A percentile compares a stretch with the other conserved stretches of the same genome.
Conservation (phyloP, 2,113 vertebrate species). For the Gulo gulo region DNA sequence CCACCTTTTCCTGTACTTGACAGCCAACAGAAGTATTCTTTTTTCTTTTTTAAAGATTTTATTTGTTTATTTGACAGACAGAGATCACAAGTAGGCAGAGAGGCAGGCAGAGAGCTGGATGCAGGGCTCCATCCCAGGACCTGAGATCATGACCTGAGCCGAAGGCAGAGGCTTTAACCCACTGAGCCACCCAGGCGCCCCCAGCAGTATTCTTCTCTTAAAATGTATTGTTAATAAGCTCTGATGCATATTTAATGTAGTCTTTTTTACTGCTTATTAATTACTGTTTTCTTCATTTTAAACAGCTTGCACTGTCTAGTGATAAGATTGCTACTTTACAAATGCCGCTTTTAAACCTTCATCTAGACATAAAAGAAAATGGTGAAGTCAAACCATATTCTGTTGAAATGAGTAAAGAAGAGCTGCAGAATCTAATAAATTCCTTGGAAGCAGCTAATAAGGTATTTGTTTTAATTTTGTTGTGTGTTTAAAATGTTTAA, state of each 20-base stretch:
- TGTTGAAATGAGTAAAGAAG: constrained; percentile 95
- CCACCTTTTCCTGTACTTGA: background rate
- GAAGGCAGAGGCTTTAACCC: no score
- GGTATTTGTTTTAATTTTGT: constrained; percentile 80
- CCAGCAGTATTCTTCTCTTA: background rate
- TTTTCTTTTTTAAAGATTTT: background rate
- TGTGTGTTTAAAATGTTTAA: background rate
- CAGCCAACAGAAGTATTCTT: background rate
- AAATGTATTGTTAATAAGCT: background rate
- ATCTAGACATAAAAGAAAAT: constrained; percentile 90
- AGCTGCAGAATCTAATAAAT: constrained; percentile 90
- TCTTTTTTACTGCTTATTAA: background rate
- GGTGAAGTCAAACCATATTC: constrained; percentile 84
- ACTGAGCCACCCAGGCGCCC: no score
- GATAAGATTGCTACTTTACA: constrained; percentile 95
- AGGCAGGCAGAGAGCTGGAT: no score
- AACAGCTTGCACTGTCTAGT: constrained; percentile 93
- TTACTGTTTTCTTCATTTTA: constrained; percentile 40
- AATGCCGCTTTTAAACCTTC: constrained; percentile 92
- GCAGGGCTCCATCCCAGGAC: no score
- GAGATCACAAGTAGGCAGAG: no score
- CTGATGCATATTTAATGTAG: background rate
- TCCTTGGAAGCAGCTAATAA: constrained; percentile 95
- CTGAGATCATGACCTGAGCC: no score
- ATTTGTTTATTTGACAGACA: no score